Evolutionary conservation across 1,140 invertebrate genomes (phyloP).

Genomic region (Gonioctena quinquepunctata): DNA sequence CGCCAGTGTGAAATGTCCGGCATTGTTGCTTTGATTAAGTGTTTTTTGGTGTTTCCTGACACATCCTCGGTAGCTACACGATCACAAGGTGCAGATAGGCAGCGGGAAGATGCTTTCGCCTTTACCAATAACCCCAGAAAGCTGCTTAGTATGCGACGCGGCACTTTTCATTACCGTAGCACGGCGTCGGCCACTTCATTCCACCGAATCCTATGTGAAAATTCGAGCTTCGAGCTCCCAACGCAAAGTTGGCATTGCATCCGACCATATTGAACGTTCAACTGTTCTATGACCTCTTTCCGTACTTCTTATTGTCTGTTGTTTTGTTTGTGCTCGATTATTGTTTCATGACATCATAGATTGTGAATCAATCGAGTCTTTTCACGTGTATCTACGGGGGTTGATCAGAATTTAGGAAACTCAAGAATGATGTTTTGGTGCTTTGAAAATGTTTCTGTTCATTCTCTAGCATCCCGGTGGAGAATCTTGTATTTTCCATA

Average conservation of each 20-base stretch:
- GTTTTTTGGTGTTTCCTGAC: background rate
- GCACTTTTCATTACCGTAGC: slow-evolving; percentile 56
- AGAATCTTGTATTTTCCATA: too few relatives aligned
- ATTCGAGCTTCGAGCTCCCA: slow-evolving; percentile 8
- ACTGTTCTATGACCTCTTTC: background rate
- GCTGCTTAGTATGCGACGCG: slow-evolving; percentile 54
- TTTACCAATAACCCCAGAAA: background rate
- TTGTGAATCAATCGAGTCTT: too few relatives aligned
- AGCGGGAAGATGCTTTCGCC: background rate
- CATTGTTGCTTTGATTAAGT: background rate
- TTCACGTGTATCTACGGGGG: too few relatives aligned
- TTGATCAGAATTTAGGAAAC: too few relatives aligned
- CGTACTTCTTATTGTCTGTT: background rate
- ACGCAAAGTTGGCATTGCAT: too few relatives aligned
- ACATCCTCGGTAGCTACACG: background rate
- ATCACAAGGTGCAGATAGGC: background rate
- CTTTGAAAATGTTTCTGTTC: too few relatives aligned
- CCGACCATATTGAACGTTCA: background rate
- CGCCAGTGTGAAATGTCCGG: background rate
- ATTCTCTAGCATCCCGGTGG: too few relatives aligned
- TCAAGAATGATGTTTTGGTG: too few relatives aligned
- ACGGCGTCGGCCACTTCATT: slow-evolving; percentile 48
- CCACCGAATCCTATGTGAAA: slow-evolving; percentile 41
- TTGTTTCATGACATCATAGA: background rate
- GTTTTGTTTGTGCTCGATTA: too few relatives aligned